Evolutionary conservation across 2,797 vertebrate genomes (phyloP).

Genomic region (Dicrostonyx torquatus): DNA sequence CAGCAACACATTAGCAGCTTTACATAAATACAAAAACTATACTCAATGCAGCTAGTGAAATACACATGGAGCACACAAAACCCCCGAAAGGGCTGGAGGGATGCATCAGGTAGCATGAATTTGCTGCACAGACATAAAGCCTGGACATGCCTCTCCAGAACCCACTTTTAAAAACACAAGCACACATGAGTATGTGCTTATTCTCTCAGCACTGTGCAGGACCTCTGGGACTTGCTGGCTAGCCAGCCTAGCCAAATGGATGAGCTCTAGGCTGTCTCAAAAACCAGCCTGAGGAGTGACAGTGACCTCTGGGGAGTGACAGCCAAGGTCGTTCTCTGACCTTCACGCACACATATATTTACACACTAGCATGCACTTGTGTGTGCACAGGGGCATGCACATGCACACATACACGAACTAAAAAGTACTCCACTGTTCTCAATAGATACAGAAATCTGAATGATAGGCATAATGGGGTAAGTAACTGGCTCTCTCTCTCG

Average conservation of each 20-base stretch:
- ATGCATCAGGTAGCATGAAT: background rate
- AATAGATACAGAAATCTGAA: slow-evolving; percentile 30
- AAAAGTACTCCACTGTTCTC: background rate
- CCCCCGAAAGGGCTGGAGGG: background rate
- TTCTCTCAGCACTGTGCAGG: background rate
- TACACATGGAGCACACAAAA: background rate
- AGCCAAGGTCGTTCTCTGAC: background rate
- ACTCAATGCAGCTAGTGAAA: slow-evolving; percentile 57
- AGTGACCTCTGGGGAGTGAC: background rate
- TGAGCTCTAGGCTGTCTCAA: background rate
- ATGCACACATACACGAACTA: background rate
- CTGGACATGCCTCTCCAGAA: background rate
- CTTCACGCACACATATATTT: background rate
- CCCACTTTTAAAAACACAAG: background rate
- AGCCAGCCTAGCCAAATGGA: background rate
- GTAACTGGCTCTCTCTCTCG: slow-evolving; percentile 44
- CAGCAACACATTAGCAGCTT: slow-evolving; percentile 68
- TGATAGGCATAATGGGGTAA: slow-evolving; percentile 50
- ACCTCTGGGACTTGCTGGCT: background rate
- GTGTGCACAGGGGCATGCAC: background rate
- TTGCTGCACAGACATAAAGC: background rate
- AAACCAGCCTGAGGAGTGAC: background rate
- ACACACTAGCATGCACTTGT: background rate
- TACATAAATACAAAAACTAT: slow-evolving; percentile 66
- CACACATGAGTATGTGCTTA: too few relatives aligned